phyloP scores from a whole-genome alignment of 2,888 invertebrate genomes.

The Clunio marinus region DNA sequence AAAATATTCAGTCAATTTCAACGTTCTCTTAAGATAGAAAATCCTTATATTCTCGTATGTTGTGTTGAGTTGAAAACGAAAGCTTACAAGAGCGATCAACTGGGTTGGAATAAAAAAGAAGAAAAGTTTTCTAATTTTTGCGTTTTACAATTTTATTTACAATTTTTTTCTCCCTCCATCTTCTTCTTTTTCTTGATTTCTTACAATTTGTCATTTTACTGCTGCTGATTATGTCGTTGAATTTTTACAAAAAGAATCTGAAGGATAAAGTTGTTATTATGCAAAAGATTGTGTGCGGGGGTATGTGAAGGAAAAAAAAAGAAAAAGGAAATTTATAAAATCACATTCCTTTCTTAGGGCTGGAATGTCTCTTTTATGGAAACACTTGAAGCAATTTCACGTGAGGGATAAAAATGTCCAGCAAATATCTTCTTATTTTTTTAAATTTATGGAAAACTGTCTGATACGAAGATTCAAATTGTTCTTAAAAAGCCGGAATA shows the following conservation, averaged over 20 bases:
- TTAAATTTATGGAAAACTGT: conserved; percentile 3
- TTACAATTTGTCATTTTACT: conserved; percentile 37
- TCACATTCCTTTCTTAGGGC: conserved; percentile 3
- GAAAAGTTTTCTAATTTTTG: conserved; percentile 27
- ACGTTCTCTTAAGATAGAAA: background rate
- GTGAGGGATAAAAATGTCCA: conserved; percentile 3
- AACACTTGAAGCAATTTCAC: background rate
- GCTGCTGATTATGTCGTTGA: conserved; percentile 29
- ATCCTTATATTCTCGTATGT: background rate
- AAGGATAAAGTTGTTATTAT: conserved; percentile 34
- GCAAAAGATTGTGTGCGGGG: background rate
- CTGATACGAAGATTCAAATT: conserved; percentile 2
- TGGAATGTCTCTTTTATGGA: conserved; percentile 1
- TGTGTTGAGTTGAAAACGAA: background rate
- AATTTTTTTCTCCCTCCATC: background rate
- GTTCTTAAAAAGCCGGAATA: background rate
- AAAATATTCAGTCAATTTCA: conserved; percentile 15
- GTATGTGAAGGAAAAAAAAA: no score
- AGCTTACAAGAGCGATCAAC: conserved; percentile 5
- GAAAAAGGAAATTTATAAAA: conserved; percentile 10
- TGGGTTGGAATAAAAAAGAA: background rate
- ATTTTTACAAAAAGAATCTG: conserved; percentile 2
- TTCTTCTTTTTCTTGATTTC: background rate
- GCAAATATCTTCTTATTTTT: no score
- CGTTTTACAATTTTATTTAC: conserved; percentile 23